A percentile compares a stretch with the other conserved stretches of the same genome.
phyloP scores from a whole-genome alignment of 2,113 vertebrate genomes.

The Muntiacus muntjak region DNA sequence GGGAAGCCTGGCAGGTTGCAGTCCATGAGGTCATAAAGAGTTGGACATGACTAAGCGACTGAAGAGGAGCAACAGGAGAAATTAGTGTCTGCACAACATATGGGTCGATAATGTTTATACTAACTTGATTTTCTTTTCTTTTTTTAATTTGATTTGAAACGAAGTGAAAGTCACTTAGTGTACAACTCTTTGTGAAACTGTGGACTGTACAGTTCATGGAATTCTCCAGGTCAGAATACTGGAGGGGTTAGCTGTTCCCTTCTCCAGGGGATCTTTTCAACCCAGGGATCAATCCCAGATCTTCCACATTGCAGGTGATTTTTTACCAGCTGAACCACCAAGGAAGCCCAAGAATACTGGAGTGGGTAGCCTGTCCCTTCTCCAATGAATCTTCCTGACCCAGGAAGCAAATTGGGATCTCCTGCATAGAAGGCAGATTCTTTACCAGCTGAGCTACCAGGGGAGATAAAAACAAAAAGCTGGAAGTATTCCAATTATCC shows the following conservation, averaged over 20 bases:
- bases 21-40: background rate
- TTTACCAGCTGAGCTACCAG: background rate
- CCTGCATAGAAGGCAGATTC: background rate
- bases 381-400: background rate
- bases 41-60: background rate
- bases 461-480: background rate
- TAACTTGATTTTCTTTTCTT: background rate
- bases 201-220: background rate
- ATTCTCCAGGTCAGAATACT: background rate
- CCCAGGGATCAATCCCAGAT: background rate
- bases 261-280: background rate
- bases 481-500: background rate
- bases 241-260: background rate
- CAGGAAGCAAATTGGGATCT: background rate
- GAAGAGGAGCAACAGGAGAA: background rate
- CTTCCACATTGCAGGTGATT: background rate
- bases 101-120: background rate
- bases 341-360: background rate
- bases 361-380: background rate
- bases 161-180: background rate
- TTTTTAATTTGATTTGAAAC: background rate
- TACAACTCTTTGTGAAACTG: background rate
- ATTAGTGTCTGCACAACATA: background rate
- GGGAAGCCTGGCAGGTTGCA: background rate
- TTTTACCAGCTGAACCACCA: background rate